Base-by-base conservation (phyloP, 2,888 invertebrate genomes). In the Plagodis dolabraria region DNA sequence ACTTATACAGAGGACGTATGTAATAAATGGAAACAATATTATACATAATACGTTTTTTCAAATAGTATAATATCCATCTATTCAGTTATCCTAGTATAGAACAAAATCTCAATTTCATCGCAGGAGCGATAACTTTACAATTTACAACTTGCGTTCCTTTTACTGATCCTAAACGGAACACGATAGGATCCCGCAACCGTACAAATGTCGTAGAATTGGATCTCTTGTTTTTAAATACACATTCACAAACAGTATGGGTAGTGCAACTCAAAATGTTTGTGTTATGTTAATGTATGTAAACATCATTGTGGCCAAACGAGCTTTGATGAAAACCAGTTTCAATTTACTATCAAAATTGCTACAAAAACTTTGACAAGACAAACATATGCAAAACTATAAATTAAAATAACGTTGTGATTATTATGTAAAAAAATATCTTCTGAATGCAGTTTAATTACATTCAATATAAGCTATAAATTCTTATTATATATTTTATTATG, bases 121-220 rank as follows among this genome's bases (percentile, higher is more conserved):
- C 12, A 54, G 36, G 10, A 40, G 43, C 34, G 34, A 56, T 51
- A 47, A 42, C 47, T 57, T 38, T 43, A 55, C 55, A 52, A 57
- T 50, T 64, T 53, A 42, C 52, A 33, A 9, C 47, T 48, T 47
- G 60, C 63, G 56, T 49, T 36, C 54, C 49, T 75, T 81, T 80
- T 76, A 79, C 70, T 70, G 71, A 68, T 70, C 70, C 69, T 72
- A 73, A 79, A 72, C 71, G 70, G n/a, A 76, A 71, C 72, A 72
- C 61, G 74, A 75, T 74, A 74, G 74, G 67, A 68, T 35, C 57
- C 60, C 59, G 63, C 75, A 74, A 75, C 33, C 33, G 60, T 55
- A 62, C 35, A 56, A 7, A 47, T 43, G 53, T 38, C 49, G 49
- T 65, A 49, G 54, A 60, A 53, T 43, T 12, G 43, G 43, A 40